A percentile compares a stretch with the other conserved stretches of the same genome.
phyloP scores from a whole-genome alignment of 64 coral and sea anemone species.

The Exaiptasia diaphana region DNA sequence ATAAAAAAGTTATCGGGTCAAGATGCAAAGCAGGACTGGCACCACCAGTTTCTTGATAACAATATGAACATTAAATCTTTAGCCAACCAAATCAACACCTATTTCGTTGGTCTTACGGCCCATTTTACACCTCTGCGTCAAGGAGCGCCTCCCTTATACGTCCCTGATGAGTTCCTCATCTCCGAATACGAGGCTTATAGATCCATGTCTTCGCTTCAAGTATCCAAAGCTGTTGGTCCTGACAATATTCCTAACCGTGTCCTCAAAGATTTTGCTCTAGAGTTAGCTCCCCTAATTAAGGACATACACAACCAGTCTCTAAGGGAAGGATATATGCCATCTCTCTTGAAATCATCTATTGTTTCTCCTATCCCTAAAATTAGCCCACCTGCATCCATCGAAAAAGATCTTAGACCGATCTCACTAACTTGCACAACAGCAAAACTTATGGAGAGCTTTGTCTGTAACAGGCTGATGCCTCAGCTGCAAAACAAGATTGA shows the following conservation, averaged over 20 bases:
- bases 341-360: neutral
- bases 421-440: neutral
- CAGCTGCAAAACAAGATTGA: neutral
- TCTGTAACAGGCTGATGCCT: neutral
- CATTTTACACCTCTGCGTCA: constrained; percentile 41
- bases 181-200: constrained; percentile 33
- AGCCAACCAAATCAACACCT: constrained; percentile 60
- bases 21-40: neutral
- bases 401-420: neutral
- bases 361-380: neutral
- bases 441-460: neutral
- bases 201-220: constrained; percentile 11
- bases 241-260: constrained; percentile 7
- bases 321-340: neutral
- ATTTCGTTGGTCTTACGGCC: constrained; percentile 48
- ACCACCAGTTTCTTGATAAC: constrained; percentile 17
- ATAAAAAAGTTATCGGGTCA: constrained; percentile 1
- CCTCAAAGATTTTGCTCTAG: neutral
- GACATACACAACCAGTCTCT: neutral
- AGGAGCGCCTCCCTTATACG: constrained; percentile 12
- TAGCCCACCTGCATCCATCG: neutral
- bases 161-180: constrained; percentile 47
- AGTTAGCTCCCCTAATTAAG: neutral
- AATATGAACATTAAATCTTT: constrained; percentile 20
- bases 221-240: constrained; percentile 7